Base-by-base conservation (phyloP, 2,113 vertebrate species). In the Pipra filicauda region DNA sequence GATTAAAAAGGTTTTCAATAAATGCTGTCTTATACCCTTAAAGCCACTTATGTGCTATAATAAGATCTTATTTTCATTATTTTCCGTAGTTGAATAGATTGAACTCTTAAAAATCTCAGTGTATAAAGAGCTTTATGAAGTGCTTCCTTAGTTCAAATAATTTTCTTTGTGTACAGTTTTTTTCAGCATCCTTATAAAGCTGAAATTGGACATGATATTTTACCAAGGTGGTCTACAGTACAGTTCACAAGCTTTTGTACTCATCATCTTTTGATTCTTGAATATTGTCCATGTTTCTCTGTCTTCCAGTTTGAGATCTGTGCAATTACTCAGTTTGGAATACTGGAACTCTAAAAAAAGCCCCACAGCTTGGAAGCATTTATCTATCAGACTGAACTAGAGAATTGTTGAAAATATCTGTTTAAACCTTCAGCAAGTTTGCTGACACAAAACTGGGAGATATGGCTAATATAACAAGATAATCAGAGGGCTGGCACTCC, bases 401-500 rank as follows among this genome's bases (percentile, higher is more conserved):
- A 57, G 15, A 80, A 28, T 54, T 80, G 21, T 48, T 84, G 46
- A 62, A 90, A 71, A 62, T 71, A 20, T 8, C 5, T 11, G 5
- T 55, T 49, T 55, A 84, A 75, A 41, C 11, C 9, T 66, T 65
- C 26, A 79, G 31, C 44, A 44, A 33, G 21, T 55, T 59, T 74
- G 13, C 39, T 70, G 39, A 19, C 18, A 48, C 5, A 55, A 35
- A 64, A 44, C 9, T 54, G 31, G 15, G 55, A 58, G 11, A 33
- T 33, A 3, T 16, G 24, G 17, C 23, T 64, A 54, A 17, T 77
- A 18, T 2, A 49, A 14, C 15, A n/a, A 44, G 44, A 24, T 52
- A 46, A 44, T 20, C 27, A 2, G 8, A 59, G 35, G 23, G 44
- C 52, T 74, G 59, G 31, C 43, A 31, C 15, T 20, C 0, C 0